Conservation (phyloP, 1,140 invertebrate species). For the Gonioctena quinquepunctata region DNA sequence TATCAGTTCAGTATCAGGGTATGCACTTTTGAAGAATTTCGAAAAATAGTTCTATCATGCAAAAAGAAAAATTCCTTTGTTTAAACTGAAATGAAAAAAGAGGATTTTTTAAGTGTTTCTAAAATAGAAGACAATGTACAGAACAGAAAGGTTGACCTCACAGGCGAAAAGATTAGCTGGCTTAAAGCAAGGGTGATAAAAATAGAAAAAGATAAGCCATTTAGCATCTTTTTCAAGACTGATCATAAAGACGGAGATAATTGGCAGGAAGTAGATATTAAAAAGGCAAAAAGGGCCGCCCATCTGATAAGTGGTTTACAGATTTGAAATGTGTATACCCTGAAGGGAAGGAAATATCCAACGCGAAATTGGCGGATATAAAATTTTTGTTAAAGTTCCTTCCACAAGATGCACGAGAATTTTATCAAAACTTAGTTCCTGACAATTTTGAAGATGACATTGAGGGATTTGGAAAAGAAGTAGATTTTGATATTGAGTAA, state of each 20-base stretch:
- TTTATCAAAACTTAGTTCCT: neutral
- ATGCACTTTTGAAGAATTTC: conserved; percentile 47
- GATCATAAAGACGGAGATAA: neutral
- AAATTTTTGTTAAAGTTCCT: neutral
- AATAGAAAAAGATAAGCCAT: conserved; percentile 21
- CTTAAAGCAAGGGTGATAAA: conserved; percentile 20
- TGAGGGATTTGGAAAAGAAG: neutral
- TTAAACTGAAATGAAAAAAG: neutral
- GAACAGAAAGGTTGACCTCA: conserved; percentile 22
- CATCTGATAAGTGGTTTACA: neutral
- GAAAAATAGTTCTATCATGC: conserved; percentile 41
- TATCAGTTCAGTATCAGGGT: conserved; percentile 39
- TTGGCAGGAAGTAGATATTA: neutral
- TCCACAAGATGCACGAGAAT: neutral
- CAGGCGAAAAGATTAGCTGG: conserved; percentile 25
- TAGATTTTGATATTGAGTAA: neutral
- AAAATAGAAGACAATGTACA: conserved; percentile 22
- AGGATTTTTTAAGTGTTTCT: conserved; percentile 5
- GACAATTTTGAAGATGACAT: neutral
- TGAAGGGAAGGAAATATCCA: neutral
- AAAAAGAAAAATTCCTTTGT: conserved; percentile 31
- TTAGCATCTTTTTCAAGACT: conserved; percentile 9
- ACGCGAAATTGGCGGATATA: neutral
- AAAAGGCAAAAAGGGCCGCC: neutral
- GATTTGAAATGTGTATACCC: conserved; percentile 2